Percentiles rank a stretch among this genome's conserved stretches.
These are phyloP conservation scores for Lithosia quadra DNA, from an alignment of 2,888 invertebrate species.

Conservation along the genomic window DNA sequence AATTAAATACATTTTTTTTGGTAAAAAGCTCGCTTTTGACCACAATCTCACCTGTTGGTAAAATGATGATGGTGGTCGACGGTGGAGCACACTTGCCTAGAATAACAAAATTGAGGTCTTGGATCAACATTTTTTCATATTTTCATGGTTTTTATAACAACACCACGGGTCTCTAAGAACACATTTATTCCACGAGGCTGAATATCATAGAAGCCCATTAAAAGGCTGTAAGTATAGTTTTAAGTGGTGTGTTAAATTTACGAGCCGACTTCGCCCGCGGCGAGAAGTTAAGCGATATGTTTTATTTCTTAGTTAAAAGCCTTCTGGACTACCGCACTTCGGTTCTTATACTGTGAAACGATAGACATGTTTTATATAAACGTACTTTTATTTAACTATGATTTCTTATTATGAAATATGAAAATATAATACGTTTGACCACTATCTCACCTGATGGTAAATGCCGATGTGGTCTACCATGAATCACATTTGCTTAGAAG, in stretches of 20 bases:
- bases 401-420: no score
- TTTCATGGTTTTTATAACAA: not conserved
- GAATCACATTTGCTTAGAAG: no score
- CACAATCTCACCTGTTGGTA: no score
- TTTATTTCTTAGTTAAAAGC: slow-evolving; percentile 22
- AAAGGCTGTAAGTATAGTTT: slow-evolving; percentile 10
- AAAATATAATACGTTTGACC: no score
- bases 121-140: no score
- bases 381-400: not conserved
- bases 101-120: no score
- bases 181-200: slow-evolving; percentile 2
- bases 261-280: slow-evolving; percentile 1
- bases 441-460: no score
- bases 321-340: not conserved
- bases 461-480: no score
- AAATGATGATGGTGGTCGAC: no score
- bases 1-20: no score
- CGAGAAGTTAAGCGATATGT: slow-evolving; percentile 7
- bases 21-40: no score
- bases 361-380: not conserved
- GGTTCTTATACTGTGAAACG: not conserved
- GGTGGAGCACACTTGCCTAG: no score
- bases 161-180: not conserved
- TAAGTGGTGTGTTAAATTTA: slow-evolving; percentile 21
- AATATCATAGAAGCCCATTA: slow-evolving; percentile 16